Percentiles rank a stretch among this genome's conserved stretches.
These are phyloP conservation scores for Protomyctophum bolini DNA, from an alignment of 2,113 vertebrate genomes.

Conservation along the genomic window DNA sequence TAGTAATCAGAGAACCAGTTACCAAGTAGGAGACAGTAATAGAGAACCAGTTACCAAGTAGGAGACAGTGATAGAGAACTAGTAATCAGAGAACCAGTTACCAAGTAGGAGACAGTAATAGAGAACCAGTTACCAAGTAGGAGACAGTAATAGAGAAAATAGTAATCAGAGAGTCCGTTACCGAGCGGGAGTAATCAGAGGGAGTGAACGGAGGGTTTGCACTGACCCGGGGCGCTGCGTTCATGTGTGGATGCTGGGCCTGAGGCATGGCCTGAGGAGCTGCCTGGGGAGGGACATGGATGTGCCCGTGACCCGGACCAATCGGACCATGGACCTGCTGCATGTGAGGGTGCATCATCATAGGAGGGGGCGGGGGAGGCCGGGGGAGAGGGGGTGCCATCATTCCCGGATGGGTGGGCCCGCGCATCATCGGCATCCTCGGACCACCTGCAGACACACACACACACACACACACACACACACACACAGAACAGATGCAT, in stretches of 20 bases:
- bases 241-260: conserved; percentile 57
- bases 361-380: conserved; percentile 87
- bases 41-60: too few relatives aligned
- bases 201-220: too few relatives aligned
- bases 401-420: conserved; percentile 76
- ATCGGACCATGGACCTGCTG: conserved; percentile 65
- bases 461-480: conserved; percentile 1
- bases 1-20: too few relatives aligned
- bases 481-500: not conserved
- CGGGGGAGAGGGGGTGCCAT: conserved; percentile 85
- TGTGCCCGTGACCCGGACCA: conserved; percentile 59
- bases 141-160: too few relatives aligned
- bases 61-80: too few relatives aligned
- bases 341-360: conserved; percentile 85
- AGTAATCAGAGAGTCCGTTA: too few relatives aligned
- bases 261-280: conserved; percentile 36
- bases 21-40: too few relatives aligned
- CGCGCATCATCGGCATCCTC: conserved; percentile 78
- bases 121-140: too few relatives aligned
- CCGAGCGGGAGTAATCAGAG: too few relatives aligned
- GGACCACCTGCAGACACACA: conserved; percentile 67
- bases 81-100: too few relatives aligned
- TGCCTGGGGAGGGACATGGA: conserved; percentile 61
- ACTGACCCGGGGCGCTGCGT: conserved; percentile 62
- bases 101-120: too few relatives aligned